Evolutionary conservation across 2,113 vertebrate species (phyloP), one percentile per base, ranked within the genome.

Genomic region (Triplophysa siluroides): DNA sequence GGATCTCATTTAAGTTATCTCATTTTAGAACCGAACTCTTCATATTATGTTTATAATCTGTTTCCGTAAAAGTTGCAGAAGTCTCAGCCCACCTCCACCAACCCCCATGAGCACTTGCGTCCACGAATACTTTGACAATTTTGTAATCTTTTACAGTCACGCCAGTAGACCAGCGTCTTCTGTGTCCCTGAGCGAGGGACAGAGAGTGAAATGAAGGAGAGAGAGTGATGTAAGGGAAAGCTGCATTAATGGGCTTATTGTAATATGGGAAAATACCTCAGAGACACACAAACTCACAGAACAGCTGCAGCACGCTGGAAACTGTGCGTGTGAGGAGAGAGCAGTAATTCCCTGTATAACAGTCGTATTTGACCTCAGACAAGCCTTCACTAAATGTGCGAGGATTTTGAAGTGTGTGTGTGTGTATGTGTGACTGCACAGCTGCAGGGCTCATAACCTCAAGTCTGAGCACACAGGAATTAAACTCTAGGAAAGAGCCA

Each of bases 241-340:
- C 71, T 71, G 83, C 18, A 83, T 88, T 79, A 85, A 84, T 85
- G 56, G 81, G 8, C 2, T 52, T 38, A 75, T 65, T 79, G 76
- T 75, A 75, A 83, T 79, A 78, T 79, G 81, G 71, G 78, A 83
- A 79, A 83, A 83, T 75, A 79, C 71, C 77, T 69, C 29, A 29
- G 66, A 75, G 76, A 60, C 68, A 75, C 29, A 83, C 63, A 54
- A 85, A 71, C 70, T n/a, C 63, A 29, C 14, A 79, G 77, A 85
- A 76, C 76, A 85, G 80, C 80, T 78, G 78, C 69, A 66, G 78
- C 68, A 83, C 4, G 16, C 50, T 52, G 50, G 50, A 52, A 52
- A 52, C 43, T 80, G 74, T 83, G 23, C 64, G 71, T 77, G 83
- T 38, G 33, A 58, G 8, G 8, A 45, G 8, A 45, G 43, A 61